Evolutionary conservation across 2,113 vertebrate genomes (phyloP).

Genomic region (Syngnathus floridae): DNA sequence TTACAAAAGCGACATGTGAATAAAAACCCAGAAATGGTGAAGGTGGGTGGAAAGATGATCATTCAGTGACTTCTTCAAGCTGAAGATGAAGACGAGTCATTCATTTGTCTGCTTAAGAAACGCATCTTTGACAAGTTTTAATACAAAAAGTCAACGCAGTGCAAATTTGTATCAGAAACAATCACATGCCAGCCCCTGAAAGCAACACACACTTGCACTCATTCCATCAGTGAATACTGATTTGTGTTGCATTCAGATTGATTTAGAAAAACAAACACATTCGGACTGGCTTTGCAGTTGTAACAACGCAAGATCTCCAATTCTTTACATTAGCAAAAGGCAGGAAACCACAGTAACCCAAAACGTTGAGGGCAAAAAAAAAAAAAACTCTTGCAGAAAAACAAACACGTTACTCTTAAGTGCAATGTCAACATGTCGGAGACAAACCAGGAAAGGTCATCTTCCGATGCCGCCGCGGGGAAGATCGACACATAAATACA

Average conservation of each 20-base stretch:
- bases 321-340: conserved; percentile 3
- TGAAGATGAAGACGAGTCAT: conserved; percentile 32
- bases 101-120: conserved; percentile 28
- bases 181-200: conserved; percentile 27
- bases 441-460: background rate
- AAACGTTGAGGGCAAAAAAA: too few relatives aligned
- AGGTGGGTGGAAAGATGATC: conserved; percentile 9
- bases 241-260: conserved; percentile 15
- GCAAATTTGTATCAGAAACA: conserved; percentile 21
- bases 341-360: background rate
- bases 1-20: conserved; percentile 49
- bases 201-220: conserved; percentile 7
- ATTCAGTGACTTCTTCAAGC: conserved; percentile 16
- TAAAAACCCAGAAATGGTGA: background rate
- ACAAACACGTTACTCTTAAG: background rate
- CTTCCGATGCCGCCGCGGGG: background rate
- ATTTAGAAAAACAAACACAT: conserved; percentile 35
- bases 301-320: conserved; percentile 11
- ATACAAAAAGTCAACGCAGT: conserved; percentile 31
- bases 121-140: background rate
- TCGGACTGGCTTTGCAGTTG: conserved; percentile 29
- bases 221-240: background rate
- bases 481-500: background rate
- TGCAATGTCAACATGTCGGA: background rate
- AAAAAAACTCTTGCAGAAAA: background rate